Conservation (phyloP, 2,888 invertebrate species). For the Apoda limacodes region DNA sequence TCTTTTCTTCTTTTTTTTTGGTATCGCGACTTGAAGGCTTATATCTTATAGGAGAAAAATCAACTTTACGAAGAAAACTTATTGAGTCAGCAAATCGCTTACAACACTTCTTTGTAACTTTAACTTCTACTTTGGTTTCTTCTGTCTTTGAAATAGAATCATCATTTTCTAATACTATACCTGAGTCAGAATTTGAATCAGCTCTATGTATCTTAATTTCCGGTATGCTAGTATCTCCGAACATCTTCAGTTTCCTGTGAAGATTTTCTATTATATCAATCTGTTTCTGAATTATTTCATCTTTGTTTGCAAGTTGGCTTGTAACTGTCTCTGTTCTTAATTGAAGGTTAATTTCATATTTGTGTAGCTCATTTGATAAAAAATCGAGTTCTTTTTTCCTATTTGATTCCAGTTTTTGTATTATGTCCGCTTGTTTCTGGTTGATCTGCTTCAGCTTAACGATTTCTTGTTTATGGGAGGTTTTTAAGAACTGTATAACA, state of each 20-base stretch:
- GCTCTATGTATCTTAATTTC: constrained; percentile 36
- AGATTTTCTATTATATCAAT: constrained; percentile 44
- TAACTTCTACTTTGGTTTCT: constrained; percentile 38
- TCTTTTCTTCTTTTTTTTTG: constrained; percentile 54
- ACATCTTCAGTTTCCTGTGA: constrained; percentile 37
- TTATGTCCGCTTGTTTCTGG: constrained; percentile 46
- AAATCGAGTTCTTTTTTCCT: constrained; percentile 59
- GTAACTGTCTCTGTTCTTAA: constrained; percentile 48
- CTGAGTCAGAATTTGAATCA: constrained; percentile 63
- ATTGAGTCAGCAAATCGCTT: constrained; percentile 58
- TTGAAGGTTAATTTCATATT: constrained; percentile 56
- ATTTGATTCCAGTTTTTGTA: constrained; percentile 54
- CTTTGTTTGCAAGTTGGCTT: constrained; percentile 51
- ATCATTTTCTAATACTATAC: constrained; percentile 53
- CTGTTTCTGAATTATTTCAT: constrained; percentile 50
- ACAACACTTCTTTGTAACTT: constrained; percentile 50
- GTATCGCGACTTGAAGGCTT: constrained; percentile 44
- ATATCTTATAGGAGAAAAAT: constrained; percentile 62
- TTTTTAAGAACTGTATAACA: constrained; percentile 55
- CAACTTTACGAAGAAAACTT: constrained; percentile 55
- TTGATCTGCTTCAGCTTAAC: constrained; percentile 44
- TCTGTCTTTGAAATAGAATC: constrained; percentile 36
- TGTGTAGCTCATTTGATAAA: constrained; percentile 52
- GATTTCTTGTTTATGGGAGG: constrained; percentile 58
- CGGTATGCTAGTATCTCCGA: constrained; percentile 35